A percentile compares a stretch with the other conserved stretches of the same genome.
Evolutionary conservation across 2,797 vertebrate species (phyloP).

Genomic region (Triplophysa yarkandensis): DNA sequence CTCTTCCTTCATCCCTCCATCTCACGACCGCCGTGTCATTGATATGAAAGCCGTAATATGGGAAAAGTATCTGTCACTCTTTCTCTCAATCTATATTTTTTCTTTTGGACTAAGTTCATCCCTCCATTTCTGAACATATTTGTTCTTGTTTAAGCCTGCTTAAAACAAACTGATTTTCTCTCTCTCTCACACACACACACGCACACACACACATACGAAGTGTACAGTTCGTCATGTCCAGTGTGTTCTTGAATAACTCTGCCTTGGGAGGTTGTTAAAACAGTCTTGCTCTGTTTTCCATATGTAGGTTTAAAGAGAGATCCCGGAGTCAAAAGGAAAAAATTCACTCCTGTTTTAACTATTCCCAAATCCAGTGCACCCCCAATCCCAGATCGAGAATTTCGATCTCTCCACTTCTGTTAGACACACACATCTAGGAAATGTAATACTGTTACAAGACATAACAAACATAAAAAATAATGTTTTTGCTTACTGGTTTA

Average conservation of each 20-base stretch:
- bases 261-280: constrained; percentile 27
- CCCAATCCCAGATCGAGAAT: background rate
- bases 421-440: too few relatives aligned
- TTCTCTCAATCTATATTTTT: constrained; percentile 74
- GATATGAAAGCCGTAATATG: constrained; percentile 80
- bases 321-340: constrained; percentile 34
- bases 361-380: constrained; percentile 39
- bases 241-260: constrained; percentile 14
- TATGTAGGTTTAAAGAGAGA: constrained; percentile 55
- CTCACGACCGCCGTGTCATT: constrained; percentile 70
- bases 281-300: constrained; percentile 56
- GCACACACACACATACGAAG: constrained; percentile 46
- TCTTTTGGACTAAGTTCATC: constrained; percentile 74
- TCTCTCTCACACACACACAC: background rate
- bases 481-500: too few relatives aligned
- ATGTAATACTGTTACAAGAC: too few relatives aligned
- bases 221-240: background rate
- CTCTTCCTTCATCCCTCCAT: constrained; percentile 30
- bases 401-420: background rate
- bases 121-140: constrained; percentile 75
- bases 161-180: constrained; percentile 13
- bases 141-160: constrained; percentile 62
- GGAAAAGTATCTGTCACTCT: constrained; percentile 79
- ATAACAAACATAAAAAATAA: background rate
- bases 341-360: constrained; percentile 51